A percentile compares a stretch with the other conserved stretches of the same genome.
phyloP scores from a whole-genome alignment of 2,113 vertebrate genomes.

The Chlamydotis undulata region DNA sequence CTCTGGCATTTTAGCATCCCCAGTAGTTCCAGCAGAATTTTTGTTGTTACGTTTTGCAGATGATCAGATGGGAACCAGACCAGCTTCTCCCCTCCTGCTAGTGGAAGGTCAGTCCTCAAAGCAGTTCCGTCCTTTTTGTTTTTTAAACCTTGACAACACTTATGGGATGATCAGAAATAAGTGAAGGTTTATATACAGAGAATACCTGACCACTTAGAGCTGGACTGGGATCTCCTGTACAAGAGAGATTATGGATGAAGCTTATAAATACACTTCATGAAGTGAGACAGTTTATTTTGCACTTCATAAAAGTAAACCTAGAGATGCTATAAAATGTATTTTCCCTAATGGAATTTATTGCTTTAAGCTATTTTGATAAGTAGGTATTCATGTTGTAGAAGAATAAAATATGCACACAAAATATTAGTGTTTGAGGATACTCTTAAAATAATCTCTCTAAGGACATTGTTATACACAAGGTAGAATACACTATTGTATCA shows the following conservation, averaged over 20 bases:
- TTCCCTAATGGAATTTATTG: background rate
- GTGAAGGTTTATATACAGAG: background rate
- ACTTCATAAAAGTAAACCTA: background rate
- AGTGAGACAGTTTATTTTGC: background rate
- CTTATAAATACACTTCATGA: background rate
- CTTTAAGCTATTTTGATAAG: background rate
- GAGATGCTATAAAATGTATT: background rate
- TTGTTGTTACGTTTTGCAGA: background rate
- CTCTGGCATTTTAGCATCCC: background rate
- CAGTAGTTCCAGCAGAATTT: background rate
- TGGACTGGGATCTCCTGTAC: background rate
- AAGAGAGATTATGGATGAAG: background rate
- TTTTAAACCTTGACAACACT: constrained; percentile 31
- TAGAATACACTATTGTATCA: background rate
- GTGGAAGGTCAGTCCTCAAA: constrained; percentile 33
- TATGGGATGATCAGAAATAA: constrained; percentile 7
- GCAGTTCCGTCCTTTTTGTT: constrained; percentile 7
- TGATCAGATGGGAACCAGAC: background rate
- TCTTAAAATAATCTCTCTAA: background rate
- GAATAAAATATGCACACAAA: constrained; percentile 4
- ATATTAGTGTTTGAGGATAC: background rate
- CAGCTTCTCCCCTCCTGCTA: constrained; percentile 3
- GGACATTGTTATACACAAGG: background rate
- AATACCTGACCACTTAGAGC: background rate
- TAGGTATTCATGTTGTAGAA: background rate